Conservation (phyloP, 2,113 vertebrate species). For the Martes martes region DNA sequence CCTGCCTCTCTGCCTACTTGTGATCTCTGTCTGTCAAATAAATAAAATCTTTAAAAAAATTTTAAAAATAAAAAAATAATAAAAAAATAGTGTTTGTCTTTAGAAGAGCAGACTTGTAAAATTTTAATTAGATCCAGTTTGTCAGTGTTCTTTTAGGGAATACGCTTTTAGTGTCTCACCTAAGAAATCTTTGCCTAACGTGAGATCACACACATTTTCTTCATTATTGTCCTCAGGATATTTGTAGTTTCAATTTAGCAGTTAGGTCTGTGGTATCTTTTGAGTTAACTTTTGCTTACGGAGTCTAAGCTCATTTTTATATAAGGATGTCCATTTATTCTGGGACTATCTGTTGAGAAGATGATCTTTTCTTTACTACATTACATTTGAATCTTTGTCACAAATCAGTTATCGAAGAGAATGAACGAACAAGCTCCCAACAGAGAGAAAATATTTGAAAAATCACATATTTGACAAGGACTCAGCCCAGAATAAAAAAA, state of each 20-base stretch:
- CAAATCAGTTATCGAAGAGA: neutral
- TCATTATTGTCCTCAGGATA: neutral
- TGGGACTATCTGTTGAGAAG: neutral
- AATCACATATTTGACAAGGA: conserved; percentile 17
- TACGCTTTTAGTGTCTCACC: neutral
- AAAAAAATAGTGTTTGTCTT: neutral
- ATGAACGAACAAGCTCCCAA: neutral
- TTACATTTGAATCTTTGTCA: neutral
- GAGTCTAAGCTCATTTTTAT: neutral
- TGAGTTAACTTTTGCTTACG: neutral
- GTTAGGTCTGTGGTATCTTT: neutral
- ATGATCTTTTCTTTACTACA: neutral
- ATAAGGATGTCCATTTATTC: neutral
- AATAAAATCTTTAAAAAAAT: too few relatives aligned
- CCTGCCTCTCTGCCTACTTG: too few relatives aligned
- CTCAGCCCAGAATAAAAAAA: neutral
- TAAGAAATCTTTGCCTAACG: neutral
- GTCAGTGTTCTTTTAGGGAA: neutral
- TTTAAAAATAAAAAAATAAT: too few relatives aligned
- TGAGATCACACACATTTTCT: neutral
- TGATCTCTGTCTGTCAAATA: too few relatives aligned
- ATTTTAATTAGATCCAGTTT: neutral
- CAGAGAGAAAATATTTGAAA: neutral
- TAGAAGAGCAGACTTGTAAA: neutral
- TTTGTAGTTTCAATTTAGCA: neutral